phyloP scores from a whole-genome alignment of 2,113 vertebrate species.

The Dinomys branickii region DNA sequence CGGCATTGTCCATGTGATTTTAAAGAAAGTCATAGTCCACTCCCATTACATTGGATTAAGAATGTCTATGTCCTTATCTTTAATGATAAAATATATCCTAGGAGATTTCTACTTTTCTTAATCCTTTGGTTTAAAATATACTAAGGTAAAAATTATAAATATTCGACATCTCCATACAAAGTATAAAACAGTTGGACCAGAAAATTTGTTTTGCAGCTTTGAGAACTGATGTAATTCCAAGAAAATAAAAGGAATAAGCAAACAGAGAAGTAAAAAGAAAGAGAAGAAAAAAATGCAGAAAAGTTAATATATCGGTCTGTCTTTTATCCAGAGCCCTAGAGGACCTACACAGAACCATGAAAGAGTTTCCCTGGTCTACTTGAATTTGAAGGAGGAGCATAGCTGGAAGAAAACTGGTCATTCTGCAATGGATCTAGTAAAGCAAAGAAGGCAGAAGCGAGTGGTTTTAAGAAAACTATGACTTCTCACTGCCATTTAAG shows the following conservation, averaged over 20 bases:
- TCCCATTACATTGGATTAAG: neutral
- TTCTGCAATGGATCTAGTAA: constrained; percentile 52
- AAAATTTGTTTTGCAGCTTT: neutral
- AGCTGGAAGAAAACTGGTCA: constrained; percentile 1
- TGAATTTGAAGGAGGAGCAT: constrained; percentile 68
- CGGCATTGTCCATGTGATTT: neutral
- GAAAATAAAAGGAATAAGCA: neutral
- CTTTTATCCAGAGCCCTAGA: constrained; percentile 69
- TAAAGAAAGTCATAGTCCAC: neutral
- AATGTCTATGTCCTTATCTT: constrained; percentile 1
- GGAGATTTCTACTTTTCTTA: constrained; percentile 2
- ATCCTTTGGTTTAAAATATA: constrained; percentile 1
- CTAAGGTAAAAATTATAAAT: constrained; percentile 21
- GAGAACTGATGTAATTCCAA: neutral
- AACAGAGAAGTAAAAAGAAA: neutral
- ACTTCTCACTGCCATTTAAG: constrained; percentile 37
- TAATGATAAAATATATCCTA: neutral
- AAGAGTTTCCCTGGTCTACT: constrained; percentile 69
- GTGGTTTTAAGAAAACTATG: constrained; percentile 24
- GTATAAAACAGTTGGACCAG: neutral
- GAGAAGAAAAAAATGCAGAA: neutral
- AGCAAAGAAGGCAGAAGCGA: constrained; percentile 15
- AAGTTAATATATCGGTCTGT: constrained; percentile 37
- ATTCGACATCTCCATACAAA: neutral
- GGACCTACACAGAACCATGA: constrained; percentile 38